These are phyloP conservation scores for Xylocampa areola DNA, from an alignment of 2,888 invertebrate genomes.

Conservation along the genomic window DNA sequence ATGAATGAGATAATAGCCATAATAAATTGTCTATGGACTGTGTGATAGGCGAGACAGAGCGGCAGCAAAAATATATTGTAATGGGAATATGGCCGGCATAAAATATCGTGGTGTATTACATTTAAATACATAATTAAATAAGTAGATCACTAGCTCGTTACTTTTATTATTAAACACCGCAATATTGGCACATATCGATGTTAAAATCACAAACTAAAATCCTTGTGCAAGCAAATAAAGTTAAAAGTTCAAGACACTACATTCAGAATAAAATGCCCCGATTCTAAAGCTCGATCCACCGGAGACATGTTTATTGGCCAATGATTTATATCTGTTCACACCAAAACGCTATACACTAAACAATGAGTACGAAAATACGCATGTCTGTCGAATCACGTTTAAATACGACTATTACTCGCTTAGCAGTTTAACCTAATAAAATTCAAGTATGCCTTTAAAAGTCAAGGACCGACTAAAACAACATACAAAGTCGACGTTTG, in stretches of 20 bases:
- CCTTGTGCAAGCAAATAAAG: slow-evolving; percentile 32
- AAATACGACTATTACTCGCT: slow-evolving; percentile 29
- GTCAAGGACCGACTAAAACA: slow-evolving; percentile 45
- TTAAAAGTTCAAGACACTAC: slow-evolving; percentile 32
- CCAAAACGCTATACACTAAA: slow-evolving; percentile 22
- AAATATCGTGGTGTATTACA: slow-evolving; percentile 13
- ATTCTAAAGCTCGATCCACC: slow-evolving; percentile 19
- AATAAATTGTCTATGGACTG: not conserved
- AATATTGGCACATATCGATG: slow-evolving; percentile 33
- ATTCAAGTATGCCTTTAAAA: slow-evolving; percentile 37
- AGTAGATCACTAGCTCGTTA: slow-evolving; percentile 28
- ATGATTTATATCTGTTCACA: slow-evolving; percentile 43
- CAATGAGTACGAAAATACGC: slow-evolving; percentile 24
- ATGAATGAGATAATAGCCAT: not conserved
- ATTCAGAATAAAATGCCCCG: slow-evolving; percentile 24
- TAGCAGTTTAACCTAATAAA: slow-evolving; percentile 33
- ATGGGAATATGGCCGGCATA: slow-evolving; percentile 13
- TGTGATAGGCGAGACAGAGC: not conserved
- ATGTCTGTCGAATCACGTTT: slow-evolving; percentile 28
- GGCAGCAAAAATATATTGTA: slow-evolving; percentile 1
- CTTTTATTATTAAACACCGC: slow-evolving; percentile 13
- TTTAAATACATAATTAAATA: slow-evolving; percentile 23
- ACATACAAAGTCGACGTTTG: slow-evolving; percentile 52
- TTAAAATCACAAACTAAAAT: slow-evolving; percentile 36
- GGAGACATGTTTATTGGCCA: slow-evolving; percentile 40